Percentiles rank a stretch among this genome's conserved stretches.
Evolutionary conservation across 2,113 vertebrate species (phyloP).

Genomic region (Scartelaos histophorus): DNA sequence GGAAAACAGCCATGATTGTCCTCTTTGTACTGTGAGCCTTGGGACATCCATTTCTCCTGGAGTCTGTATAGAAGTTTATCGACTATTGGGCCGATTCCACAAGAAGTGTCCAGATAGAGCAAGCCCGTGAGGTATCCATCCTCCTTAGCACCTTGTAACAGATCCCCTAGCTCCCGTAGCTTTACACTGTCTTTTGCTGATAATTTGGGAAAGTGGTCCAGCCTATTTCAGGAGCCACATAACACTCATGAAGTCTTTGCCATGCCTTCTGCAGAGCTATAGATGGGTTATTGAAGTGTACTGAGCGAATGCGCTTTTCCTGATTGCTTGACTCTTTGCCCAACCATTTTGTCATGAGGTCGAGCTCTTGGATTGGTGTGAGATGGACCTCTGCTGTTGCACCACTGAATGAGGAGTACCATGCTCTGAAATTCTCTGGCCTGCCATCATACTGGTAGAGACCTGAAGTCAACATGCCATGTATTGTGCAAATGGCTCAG

Average conservation of each 20-base stretch:
- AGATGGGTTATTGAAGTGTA: constrained; percentile 10
- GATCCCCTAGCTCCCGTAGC: constrained; percentile 23
- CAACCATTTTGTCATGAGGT: constrained; percentile 18
- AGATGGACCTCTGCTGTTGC: background rate
- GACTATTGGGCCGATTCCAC: constrained; percentile 7
- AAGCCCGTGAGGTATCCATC: constrained; percentile 18
- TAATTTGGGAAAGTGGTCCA: constrained; percentile 31
- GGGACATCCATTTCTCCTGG: constrained; percentile 16
- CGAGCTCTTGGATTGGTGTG: constrained; percentile 1
- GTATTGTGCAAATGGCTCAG: constrained; percentile 10
- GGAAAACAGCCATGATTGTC: no score
- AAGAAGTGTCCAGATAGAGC: constrained; percentile 10
- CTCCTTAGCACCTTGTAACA: constrained; percentile 29
- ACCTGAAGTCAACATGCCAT: constrained; percentile 15
- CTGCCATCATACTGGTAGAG: constrained; percentile 12
- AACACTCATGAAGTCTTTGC: constrained; percentile 14
- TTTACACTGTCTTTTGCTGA: constrained; percentile 15
- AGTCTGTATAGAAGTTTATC: constrained; percentile 23
- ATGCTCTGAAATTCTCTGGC: no score
- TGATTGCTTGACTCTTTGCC: no score
- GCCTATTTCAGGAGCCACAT: no score
- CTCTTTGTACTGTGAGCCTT: constrained; percentile 7
- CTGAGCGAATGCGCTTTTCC: constrained; percentile 9
- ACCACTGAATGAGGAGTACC: constrained; percentile 2
- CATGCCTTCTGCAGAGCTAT: constrained; percentile 5